phyloP scores from a whole-genome alignment of 2,888 invertebrate genomes.

The Sesia bembeciformis region DNA sequence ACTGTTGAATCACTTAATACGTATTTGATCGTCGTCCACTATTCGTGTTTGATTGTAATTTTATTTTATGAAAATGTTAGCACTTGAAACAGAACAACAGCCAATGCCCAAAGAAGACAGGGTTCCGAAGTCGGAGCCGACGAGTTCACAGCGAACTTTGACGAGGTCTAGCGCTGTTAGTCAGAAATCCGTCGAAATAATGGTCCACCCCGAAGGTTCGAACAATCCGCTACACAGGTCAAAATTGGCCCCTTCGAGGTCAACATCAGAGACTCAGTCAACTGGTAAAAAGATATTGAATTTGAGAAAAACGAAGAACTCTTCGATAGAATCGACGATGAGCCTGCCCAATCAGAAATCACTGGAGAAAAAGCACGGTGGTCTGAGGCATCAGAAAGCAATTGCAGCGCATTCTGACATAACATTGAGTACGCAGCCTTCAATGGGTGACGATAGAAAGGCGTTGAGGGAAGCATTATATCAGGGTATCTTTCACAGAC shows the following conservation, averaged over 20 bases:
- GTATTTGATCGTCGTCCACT: slow-evolving; percentile 6
- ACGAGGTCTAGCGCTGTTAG: slow-evolving; percentile 76
- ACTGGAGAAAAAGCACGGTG: slow-evolving; percentile 69
- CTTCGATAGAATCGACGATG: slow-evolving; percentile 70
- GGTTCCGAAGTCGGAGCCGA: slow-evolving; percentile 46
- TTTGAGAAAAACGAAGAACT: slow-evolving; percentile 65
- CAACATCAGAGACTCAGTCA: slow-evolving; percentile 62
- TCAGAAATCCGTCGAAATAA: slow-evolving; percentile 75
- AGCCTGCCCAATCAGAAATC: slow-evolving; percentile 70
- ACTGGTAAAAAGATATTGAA: slow-evolving; percentile 59
- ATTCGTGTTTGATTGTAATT: slow-evolving; percentile 4
- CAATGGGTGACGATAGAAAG: slow-evolving; percentile 77
- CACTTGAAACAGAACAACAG: slow-evolving; percentile 60
- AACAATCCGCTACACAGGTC: slow-evolving; percentile 64
- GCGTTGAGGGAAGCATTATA: slow-evolving; percentile 82
- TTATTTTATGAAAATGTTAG: slow-evolving; percentile 45
- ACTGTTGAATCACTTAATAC: neutral
- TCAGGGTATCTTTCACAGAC: slow-evolving; percentile 85
- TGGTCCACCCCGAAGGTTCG: slow-evolving; percentile 63
- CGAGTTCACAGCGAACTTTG: slow-evolving; percentile 66
- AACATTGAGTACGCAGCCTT: slow-evolving; percentile 63
- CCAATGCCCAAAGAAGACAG: slow-evolving; percentile 47
- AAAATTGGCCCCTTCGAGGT: slow-evolving; percentile 59
- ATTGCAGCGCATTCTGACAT: slow-evolving; percentile 76
- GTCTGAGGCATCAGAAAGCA: slow-evolving; percentile 76